Conservation (phyloP, 1,140 invertebrate species). For the Berghia stephanieae region DNA sequence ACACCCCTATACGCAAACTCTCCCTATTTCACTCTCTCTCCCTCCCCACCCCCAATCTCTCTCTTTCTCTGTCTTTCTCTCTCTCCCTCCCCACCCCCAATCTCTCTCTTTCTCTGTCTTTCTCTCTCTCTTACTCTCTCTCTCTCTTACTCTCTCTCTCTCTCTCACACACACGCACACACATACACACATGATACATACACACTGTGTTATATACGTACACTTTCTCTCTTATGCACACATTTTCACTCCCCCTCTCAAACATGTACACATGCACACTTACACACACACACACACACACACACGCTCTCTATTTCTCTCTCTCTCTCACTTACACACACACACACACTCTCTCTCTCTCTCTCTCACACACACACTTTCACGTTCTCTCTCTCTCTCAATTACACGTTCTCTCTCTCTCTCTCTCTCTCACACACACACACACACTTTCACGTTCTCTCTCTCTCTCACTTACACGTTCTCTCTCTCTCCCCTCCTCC, state of each 20-base stretch:
- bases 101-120: neutral
- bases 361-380: neutral
- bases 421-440: neutral
- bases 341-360: neutral
- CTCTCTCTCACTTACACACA: neutral
- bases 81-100: neutral
- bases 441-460: neutral
- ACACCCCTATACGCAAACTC: too few relatives aligned
- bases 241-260: conserved; percentile 3
- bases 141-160: conserved; percentile 8
- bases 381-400: neutral
- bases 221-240: neutral
- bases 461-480: neutral
- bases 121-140: conserved; percentile 11
- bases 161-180: conserved; percentile 8
- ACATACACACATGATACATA: neutral
- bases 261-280: conserved; percentile 21
- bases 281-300: conserved; percentile 26
- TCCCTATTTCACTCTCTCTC: neutral
- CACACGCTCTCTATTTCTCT: conserved; percentile 1
- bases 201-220: conserved; percentile 16
- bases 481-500: neutral
- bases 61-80: neutral
- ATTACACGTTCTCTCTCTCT: conserved; percentile 7
- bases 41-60: neutral